Evolutionary conservation across 2,888 invertebrate species (phyloP).

Genomic region (Diarsia dahlii): DNA sequence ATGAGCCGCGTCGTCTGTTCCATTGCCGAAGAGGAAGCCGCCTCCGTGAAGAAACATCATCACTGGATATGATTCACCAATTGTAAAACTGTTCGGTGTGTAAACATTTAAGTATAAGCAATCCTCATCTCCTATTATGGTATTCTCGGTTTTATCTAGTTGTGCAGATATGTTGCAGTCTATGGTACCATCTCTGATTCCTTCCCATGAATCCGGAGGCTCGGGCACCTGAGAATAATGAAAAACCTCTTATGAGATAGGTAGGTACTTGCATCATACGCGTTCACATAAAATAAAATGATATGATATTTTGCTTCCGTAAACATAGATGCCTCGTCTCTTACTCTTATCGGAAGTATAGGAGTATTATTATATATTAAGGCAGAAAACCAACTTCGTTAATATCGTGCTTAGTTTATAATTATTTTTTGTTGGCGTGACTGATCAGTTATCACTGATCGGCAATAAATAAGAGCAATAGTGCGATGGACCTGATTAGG

Average conservation of each 20-base stretch:
- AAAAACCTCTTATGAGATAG: conserved; percentile 10
- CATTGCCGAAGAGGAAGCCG: conserved; percentile 85
- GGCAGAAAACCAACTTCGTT: neutral
- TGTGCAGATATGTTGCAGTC: conserved; percentile 92
- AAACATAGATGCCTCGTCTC: neutral
- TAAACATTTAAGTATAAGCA: conserved; percentile 93
- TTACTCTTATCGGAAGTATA: neutral
- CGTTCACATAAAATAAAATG: neutral
- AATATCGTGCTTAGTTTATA: neutral
- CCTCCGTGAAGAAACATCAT: conserved; percentile 89
- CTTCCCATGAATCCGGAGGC: conserved; percentile 89
- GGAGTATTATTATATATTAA: neutral
- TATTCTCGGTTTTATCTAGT: conserved; percentile 88
- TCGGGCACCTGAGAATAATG: conserved; percentile 79
- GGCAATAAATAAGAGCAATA: neutral
- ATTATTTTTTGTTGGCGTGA: neutral
- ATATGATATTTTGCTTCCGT: neutral
- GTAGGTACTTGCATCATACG: neutral
- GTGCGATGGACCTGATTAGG: neutral
- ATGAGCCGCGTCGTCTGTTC: conserved; percentile 81
- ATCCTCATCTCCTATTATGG: conserved; percentile 90
- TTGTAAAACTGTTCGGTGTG: conserved; percentile 86
- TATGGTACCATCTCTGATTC: conserved; percentile 91
- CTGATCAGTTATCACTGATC: neutral
- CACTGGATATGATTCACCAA: conserved; percentile 76